These are phyloP conservation scores for Drosophila saltans DNA, from an alignment of 1,140 invertebrate species.

Conservation along the genomic window DNA sequence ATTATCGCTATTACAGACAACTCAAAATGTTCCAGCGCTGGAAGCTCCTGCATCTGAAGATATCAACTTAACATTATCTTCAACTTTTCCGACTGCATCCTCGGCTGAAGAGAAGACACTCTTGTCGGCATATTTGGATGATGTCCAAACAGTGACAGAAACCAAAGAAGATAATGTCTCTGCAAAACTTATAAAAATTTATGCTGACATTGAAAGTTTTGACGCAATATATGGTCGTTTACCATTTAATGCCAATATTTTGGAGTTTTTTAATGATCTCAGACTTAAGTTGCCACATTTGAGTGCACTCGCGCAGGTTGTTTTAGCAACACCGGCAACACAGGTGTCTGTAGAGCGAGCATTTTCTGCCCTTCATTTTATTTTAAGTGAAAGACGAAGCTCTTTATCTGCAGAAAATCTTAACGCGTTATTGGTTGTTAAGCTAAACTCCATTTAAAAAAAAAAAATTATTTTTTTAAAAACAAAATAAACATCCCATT, in stretches of 20 bases:
- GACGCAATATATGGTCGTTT: conserved; percentile 18
- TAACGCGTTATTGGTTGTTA: conserved; percentile 19
- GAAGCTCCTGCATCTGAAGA: background rate
- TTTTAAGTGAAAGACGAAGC: conserved; percentile 16
- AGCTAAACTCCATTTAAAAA: conserved; percentile 8
- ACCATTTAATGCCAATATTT: no score
- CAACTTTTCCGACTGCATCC: background rate
- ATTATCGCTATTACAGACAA: conserved; percentile 9
- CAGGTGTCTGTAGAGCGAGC: no score
- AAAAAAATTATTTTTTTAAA: no score
- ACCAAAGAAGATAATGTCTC: conserved; percentile 22
- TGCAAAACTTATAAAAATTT: conserved; percentile 16
- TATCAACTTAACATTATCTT: conserved; percentile 6
- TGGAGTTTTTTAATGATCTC: no score
- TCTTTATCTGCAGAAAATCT: conserved; percentile 19
- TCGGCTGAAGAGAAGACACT: conserved; percentile 10
- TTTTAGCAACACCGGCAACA: no score
- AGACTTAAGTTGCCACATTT: conserved; percentile 23
- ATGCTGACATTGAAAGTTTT: conserved; percentile 27
- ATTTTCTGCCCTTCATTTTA: conserved; percentile 17
- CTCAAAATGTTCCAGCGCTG: no score
- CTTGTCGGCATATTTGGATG: conserved; percentile 23
- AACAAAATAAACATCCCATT: no score
- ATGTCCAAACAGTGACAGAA: conserved; percentile 18
- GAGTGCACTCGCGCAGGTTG: no score